Conservation (phyloP, 1,140 invertebrate genomes). For the Epicauta chinensis region DNA sequence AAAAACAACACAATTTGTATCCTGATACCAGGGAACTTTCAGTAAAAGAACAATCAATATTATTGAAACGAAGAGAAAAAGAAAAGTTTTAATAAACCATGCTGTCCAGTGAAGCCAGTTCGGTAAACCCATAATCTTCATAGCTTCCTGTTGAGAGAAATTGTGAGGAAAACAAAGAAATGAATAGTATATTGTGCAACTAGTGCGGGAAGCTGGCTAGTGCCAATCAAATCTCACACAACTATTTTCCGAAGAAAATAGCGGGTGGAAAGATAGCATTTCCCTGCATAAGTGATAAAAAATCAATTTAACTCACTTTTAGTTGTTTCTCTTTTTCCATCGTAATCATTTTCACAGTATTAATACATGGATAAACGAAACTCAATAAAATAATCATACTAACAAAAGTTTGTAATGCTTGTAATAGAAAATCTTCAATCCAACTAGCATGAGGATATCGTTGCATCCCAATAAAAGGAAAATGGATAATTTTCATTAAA, state of each 20-base stretch:
- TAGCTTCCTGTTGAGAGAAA: constrained; percentile 33
- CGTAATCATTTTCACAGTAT: constrained; percentile 65
- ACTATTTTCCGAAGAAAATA: too few relatives aligned
- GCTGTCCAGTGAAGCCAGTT: constrained; percentile 79
- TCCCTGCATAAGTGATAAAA: too few relatives aligned
- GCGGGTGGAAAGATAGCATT: too few relatives aligned
- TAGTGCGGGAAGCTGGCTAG: too few relatives aligned
- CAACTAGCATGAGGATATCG: constrained; percentile 72
- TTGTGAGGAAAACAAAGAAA: not conserved
- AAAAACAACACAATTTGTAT: constrained; percentile 29
- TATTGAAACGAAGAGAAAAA: constrained; percentile 59
- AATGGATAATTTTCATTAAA: not conserved
- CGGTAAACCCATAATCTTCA: constrained; percentile 64
- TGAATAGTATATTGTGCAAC: too few relatives aligned
- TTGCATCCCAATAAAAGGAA: constrained; percentile 46
- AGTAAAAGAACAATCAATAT: constrained; percentile 48
- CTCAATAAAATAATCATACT: constrained; percentile 70
- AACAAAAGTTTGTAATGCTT: constrained; percentile 62
- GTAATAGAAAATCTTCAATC: constrained; percentile 61
- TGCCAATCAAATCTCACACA: too few relatives aligned
- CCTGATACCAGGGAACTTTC: constrained; percentile 31
- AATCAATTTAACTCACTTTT: constrained; percentile 44
- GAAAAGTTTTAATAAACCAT: constrained; percentile 74
- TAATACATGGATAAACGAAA: constrained; percentile 71
- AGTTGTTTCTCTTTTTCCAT: constrained; percentile 58